Conservation (phyloP, 2,113 vertebrate species). For the Vombatus ursinus region DNA sequence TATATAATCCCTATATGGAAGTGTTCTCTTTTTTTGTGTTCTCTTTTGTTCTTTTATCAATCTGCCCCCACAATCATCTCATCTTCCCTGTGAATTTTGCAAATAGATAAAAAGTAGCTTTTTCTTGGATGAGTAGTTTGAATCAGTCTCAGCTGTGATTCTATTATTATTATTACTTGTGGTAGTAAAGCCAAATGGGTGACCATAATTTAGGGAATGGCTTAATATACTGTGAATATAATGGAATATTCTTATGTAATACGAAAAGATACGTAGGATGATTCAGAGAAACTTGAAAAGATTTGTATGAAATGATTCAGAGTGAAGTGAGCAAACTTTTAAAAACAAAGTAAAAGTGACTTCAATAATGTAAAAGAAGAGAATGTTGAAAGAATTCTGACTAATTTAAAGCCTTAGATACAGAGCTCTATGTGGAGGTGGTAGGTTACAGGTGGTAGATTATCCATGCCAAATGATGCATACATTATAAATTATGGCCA, state of each 20-base stretch:
- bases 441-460: no score
- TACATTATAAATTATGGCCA: neutral
- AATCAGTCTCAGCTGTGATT: neutral
- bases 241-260: neutral
- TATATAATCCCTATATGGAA: neutral
- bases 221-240: neutral
- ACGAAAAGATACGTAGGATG: no score
- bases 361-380: neutral
- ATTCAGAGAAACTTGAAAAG: neutral
- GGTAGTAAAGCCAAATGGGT: neutral
- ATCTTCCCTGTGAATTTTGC: neutral
- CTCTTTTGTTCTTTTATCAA: no score
- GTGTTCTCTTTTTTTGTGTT: neutral
- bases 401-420: no score
- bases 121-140: neutral
- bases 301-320: neutral
- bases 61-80: neutral
- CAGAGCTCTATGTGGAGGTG: no score
- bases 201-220: neutral
- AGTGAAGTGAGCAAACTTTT: neutral
- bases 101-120: neutral
- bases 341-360: neutral
- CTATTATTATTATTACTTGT: neutral
- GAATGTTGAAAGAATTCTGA: neutral
- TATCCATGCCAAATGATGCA: no score